phyloP scores from a whole-genome alignment of 2,113 vertebrate species.

The Pluvialis apricaria region DNA sequence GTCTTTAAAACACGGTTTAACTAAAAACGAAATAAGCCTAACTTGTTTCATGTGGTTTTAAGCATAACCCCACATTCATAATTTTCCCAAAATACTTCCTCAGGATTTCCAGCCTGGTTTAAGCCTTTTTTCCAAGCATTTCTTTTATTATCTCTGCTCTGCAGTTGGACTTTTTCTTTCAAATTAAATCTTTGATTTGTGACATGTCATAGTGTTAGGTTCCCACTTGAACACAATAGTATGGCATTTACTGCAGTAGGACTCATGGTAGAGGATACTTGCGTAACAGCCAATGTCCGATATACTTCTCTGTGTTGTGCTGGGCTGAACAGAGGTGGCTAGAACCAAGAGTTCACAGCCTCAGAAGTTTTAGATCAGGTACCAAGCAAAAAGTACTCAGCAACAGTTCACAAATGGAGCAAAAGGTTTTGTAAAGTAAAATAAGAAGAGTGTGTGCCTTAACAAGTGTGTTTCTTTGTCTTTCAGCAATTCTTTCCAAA shows the following conservation, averaged over 20 bases:
- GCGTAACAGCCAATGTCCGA: not conserved
- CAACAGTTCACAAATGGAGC: not conserved
- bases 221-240: not conserved
- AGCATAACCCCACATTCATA: not conserved
- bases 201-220: not conserved
- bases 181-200: not conserved
- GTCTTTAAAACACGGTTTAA: not conserved
- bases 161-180: not conserved
- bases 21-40: not conserved
- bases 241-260: not conserved
- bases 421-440: not conserved
- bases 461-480: not conserved
- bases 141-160: not conserved
- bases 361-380: not conserved
- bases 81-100: not conserved
- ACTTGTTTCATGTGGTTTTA: not conserved
- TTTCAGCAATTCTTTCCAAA: not conserved
- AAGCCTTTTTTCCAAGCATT: not conserved
- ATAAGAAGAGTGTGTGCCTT: not conserved
- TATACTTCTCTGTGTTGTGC: not conserved
- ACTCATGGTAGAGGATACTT: not conserved
- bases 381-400: not conserved
- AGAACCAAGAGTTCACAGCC: not conserved
- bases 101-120: not conserved
- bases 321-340: not conserved